Conservation (phyloP, 92 coral and sea anemone species). For the Metridium senile region DNA sequence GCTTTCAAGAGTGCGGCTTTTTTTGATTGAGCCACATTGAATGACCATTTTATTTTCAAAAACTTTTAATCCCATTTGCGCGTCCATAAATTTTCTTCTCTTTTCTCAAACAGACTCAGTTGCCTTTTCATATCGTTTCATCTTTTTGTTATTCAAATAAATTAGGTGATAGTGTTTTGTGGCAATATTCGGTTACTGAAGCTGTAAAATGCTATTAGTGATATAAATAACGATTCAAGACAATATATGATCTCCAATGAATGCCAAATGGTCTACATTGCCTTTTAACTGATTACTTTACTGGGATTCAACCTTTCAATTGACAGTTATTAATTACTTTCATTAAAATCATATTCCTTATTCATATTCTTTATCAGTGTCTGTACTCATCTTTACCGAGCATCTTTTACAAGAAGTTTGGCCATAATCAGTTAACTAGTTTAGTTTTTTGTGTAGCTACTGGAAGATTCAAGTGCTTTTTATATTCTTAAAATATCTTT, state of each 20-base stretch:
- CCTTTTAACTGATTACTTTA: slow-evolving; percentile 2
- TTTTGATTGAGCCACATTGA: too few relatives aligned
- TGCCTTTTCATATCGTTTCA: background rate
- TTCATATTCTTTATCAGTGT: background rate
- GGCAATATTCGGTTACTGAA: background rate
- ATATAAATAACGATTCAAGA: background rate
- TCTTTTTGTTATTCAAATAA: background rate
- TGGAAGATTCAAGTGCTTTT: too few relatives aligned
- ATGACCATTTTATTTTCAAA: background rate
- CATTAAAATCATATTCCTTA: background rate
- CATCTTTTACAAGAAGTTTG: background rate
- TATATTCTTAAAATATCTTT: too few relatives aligned
- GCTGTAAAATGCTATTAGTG: background rate
- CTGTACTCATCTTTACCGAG: background rate
- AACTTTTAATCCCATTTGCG: slow-evolving; percentile 1
- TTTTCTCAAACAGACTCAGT: background rate
- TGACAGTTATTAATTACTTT: background rate
- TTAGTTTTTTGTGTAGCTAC: too few relatives aligned
- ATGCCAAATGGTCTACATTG: background rate
- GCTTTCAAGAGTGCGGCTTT: slow-evolving; percentile 1
- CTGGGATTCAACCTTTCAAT: background rate
- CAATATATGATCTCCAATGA: background rate
- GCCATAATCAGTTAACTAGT: too few relatives aligned
- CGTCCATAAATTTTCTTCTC: background rate
- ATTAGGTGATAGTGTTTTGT: background rate